Evolutionary conservation across 92 coral and sea anemone genomes (phyloP).

Genomic region (Isaurus tuberculatus): DNA sequence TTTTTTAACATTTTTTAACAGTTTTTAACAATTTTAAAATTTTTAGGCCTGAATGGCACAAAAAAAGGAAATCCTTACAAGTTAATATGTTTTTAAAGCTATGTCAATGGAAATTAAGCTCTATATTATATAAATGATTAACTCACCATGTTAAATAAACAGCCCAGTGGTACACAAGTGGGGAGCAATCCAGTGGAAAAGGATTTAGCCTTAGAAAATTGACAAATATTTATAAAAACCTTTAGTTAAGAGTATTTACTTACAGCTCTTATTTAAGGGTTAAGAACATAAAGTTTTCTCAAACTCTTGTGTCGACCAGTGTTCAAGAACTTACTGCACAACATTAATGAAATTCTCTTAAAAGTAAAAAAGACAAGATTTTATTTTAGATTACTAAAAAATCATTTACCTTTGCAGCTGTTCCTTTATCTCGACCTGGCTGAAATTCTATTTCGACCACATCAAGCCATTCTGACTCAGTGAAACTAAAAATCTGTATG

Average conservation of each 20-base stretch:
- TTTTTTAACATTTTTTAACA: no score
- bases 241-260: no score
- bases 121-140: no score
- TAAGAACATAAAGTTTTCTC: no score
- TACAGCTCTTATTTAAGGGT: no score
- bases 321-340: no score
- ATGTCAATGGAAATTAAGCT: neutral
- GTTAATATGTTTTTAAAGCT: no score
- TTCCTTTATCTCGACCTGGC: slow-evolving; percentile 88
- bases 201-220: slow-evolving; percentile 81
- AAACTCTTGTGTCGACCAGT: no score
- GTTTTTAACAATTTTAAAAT: no score
- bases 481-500: slow-evolving; percentile 84
- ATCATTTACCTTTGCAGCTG: slow-evolving; percentile 73
- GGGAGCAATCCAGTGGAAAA: slow-evolving; percentile 96
- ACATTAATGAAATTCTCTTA: no score
- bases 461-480: slow-evolving; percentile 95
- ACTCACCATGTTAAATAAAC: slow-evolving; percentile 87
- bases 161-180: slow-evolving; percentile 87
- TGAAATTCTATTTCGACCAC: slow-evolving; percentile 96
- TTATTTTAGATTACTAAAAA: neutral
- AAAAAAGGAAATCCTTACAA: neutral
- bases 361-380: no score
- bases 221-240: no score
- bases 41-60: neutral